These are phyloP conservation scores for Bilobella aurantiaca DNA, from an alignment of 1,140 invertebrate genomes.

Conservation along the genomic window DNA sequence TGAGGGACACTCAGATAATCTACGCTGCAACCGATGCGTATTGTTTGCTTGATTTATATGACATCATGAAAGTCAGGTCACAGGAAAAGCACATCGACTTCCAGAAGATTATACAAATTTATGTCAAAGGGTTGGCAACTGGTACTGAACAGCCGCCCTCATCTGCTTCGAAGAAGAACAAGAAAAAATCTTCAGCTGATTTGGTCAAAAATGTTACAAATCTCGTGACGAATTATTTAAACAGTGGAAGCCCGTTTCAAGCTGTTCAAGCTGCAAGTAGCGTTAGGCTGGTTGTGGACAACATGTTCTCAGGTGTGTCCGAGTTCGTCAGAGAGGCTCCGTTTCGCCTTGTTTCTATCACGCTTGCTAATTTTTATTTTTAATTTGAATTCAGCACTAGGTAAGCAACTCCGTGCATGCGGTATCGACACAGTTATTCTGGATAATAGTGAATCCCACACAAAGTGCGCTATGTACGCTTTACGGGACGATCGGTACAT, in stretches of 20 bases:
- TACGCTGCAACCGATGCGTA: conserved; percentile 74
- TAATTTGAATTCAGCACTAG: conserved; percentile 38
- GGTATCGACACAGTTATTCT: conserved; percentile 54
- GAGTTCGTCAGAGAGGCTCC: not conserved
- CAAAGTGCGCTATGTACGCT: conserved; percentile 45
- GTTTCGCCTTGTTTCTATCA: not conserved
- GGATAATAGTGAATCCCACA: conserved; percentile 43
- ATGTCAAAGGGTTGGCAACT: too few relatives aligned
- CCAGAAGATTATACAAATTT: too few relatives aligned
- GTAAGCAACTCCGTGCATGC: conserved; percentile 51
- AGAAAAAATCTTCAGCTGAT: too few relatives aligned
- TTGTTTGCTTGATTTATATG: conserved; percentile 64
- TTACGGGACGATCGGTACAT: conserved; percentile 47
- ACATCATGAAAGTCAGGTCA: conserved; percentile 45
- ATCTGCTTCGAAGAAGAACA: too few relatives aligned
- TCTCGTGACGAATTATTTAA: too few relatives aligned
- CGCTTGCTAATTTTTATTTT: not conserved
- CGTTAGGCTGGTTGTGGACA: conserved; percentile 46
- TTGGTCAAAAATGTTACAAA: too few relatives aligned
- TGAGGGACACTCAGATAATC: conserved; percentile 58
- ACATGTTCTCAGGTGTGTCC: conserved; percentile 46
- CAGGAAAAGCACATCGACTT: too few relatives aligned
- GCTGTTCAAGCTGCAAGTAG: conserved; percentile 15
- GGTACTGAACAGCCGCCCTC: too few relatives aligned
- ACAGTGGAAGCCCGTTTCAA: conserved; percentile 32